phyloP scores from a whole-genome alignment of 2,113 vertebrate species.

The Deroptyus accipitrinus region DNA sequence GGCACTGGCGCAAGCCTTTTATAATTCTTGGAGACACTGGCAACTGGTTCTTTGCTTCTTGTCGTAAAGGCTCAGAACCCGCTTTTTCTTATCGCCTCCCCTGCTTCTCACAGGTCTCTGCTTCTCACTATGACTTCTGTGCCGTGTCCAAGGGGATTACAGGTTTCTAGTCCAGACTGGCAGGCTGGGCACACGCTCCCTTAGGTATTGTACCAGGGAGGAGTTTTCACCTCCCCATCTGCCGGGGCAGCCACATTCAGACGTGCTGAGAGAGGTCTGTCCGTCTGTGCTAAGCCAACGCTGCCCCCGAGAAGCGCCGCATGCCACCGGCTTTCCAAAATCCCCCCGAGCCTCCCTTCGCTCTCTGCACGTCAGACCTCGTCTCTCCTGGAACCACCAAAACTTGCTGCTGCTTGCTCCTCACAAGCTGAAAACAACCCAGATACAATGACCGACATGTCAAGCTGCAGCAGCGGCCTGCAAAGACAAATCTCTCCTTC shows the following conservation, averaged over 20 bases:
- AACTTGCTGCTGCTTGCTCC: background rate
- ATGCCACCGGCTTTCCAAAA: background rate
- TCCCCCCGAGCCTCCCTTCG: background rate
- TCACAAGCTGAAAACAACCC: background rate
- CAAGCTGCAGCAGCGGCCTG: background rate
- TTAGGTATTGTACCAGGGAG: background rate
- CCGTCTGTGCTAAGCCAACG: background rate
- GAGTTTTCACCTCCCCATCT: background rate
- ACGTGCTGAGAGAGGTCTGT: background rate
- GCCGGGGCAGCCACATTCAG: accelerated
- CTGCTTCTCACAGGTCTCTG: background rate
- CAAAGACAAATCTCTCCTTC: background rate
- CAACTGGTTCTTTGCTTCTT: background rate
- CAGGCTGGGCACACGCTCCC: background rate
- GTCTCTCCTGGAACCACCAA: background rate
- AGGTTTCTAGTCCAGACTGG: background rate
- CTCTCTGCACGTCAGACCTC: background rate
- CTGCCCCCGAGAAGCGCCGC: accelerated
- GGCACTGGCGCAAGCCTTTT: background rate
- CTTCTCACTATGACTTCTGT: background rate
- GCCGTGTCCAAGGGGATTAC: background rate
- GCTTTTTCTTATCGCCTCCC: background rate
- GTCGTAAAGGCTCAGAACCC: background rate
- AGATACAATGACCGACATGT: background rate
- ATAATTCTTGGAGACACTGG: background rate